Evolutionary conservation across 2,888 invertebrate genomes (phyloP).

Genomic region (Parascotia fuliginaria): DNA sequence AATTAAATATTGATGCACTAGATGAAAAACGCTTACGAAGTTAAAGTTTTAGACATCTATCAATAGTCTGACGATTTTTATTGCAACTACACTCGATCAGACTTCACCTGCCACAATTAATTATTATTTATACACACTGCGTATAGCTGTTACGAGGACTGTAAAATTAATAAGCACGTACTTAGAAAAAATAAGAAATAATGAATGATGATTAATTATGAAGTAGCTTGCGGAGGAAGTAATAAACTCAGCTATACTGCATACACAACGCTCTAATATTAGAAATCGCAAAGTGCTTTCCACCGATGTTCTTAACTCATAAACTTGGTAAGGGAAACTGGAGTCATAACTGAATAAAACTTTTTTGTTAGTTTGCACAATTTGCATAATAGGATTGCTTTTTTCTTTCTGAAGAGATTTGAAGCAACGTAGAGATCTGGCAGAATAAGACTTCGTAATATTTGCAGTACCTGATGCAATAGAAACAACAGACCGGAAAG

Average conservation of each 20-base stretch:
- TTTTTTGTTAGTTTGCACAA: conserved; percentile 28
- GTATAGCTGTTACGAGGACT: conserved; percentile 14
- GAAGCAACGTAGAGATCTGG: conserved; percentile 8
- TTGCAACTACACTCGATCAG: conserved; percentile 2
- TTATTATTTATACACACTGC: conserved; percentile 11
- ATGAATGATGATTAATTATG: conserved; percentile 52
- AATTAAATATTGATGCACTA: too few species aligned
- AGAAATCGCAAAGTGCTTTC: conserved; percentile 42
- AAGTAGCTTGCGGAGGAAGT: conserved; percentile 49
- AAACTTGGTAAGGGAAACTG: conserved; percentile 35
- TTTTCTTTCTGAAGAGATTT: conserved; percentile 24
- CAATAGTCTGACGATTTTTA: background rate
- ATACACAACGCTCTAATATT: conserved; percentile 50
- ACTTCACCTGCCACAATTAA: conserved; percentile 16
- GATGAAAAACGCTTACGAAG: too few species aligned
- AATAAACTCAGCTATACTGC: conserved; percentile 49
- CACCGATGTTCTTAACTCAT: conserved; percentile 31
- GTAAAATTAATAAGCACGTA: conserved; percentile 19
- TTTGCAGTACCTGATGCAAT: too few species aligned
- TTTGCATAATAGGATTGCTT: conserved; percentile 36
- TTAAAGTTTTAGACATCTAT: too few species aligned
- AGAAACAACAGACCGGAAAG: background rate
- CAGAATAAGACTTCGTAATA: conserved; percentile 6
- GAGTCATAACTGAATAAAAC: conserved; percentile 30
- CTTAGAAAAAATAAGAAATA: conserved; percentile 40